phyloP scores from a whole-genome alignment of 2,113 vertebrate species.

The Melozone crissalis region DNA sequence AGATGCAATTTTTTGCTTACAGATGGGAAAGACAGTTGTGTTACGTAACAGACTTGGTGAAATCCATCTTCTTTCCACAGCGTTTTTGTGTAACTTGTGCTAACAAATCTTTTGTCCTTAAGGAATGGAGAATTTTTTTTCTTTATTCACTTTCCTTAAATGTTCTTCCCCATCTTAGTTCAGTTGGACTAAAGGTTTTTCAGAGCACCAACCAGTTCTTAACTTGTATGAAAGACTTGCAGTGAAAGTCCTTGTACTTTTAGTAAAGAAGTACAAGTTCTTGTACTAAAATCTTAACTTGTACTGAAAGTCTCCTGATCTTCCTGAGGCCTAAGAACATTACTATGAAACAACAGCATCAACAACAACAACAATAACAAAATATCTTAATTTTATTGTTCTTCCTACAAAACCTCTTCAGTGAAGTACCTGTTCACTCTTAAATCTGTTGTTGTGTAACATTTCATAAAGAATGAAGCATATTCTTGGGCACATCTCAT shows the following conservation, averaged over 20 bases:
- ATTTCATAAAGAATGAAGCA: neutral
- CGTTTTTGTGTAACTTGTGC: accelerated
- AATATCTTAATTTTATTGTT: neutral
- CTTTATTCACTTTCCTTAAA: neutral
- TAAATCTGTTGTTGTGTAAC: constrained; percentile 10
- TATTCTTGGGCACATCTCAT: neutral
- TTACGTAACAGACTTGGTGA: neutral
- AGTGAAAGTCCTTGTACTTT: neutral
- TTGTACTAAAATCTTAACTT: neutral
- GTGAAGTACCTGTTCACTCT: neutral
- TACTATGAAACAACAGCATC: neutral
- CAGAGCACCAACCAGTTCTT: neutral
- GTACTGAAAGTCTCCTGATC: neutral
- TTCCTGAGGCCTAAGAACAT: neutral
- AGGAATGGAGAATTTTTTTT: neutral
- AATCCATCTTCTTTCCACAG: neutral
- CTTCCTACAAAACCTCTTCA: neutral
- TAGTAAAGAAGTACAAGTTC: neutral
- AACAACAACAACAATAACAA: neutral
- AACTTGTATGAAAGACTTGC: neutral
- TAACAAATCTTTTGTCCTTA: neutral
- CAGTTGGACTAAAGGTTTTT: neutral
- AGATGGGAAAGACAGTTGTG: neutral
- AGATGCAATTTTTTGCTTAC: neutral
- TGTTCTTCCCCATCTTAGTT: neutral